Conservation (phyloP, 2,888 invertebrate genomes). For the Herminia tarsipennalis region DNA sequence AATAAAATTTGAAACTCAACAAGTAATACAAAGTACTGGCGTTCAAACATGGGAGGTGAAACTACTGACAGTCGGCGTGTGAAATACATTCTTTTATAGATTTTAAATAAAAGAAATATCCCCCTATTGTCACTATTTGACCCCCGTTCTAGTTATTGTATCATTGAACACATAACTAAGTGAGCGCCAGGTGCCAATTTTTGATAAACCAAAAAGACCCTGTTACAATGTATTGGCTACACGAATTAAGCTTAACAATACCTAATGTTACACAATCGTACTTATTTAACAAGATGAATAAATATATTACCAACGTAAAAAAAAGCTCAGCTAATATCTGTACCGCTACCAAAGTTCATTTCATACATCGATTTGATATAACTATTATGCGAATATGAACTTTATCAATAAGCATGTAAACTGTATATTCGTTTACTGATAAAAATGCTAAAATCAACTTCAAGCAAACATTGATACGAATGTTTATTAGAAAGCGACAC, state of each 20-base stretch:
- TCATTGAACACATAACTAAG: conserved; percentile 55
- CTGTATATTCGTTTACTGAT: conserved; percentile 12
- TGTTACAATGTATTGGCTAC: conserved; percentile 61
- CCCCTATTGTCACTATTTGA: conserved; percentile 46
- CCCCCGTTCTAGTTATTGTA: conserved; percentile 52
- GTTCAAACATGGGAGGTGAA: conserved; percentile 52
- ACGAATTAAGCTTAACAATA: conserved; percentile 52
- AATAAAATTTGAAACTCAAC: conserved; percentile 60
- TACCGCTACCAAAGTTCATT: conserved; percentile 26
- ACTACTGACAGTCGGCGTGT: conserved; percentile 46
- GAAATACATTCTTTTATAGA: conserved; percentile 71
- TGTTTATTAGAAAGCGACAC: conserved; percentile 21
- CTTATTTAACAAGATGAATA: conserved; percentile 40
- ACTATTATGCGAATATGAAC: conserved; percentile 23
- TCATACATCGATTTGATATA: conserved; percentile 16
- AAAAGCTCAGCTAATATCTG: conserved; percentile 33
- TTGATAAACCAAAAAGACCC: conserved; percentile 76
- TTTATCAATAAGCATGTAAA: conserved; percentile 23
- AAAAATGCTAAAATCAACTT: conserved; percentile 15
- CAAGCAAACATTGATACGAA: conserved; percentile 17
- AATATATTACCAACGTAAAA: conserved; percentile 37
- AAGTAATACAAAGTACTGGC: conserved; percentile 65
- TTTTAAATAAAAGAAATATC: conserved; percentile 71
- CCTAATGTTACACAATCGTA: conserved; percentile 53
- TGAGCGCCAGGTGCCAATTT: conserved; percentile 66